phyloP scores from a whole-genome alignment of 2,113 vertebrate genomes.

The Nesogale talazaci region DNA sequence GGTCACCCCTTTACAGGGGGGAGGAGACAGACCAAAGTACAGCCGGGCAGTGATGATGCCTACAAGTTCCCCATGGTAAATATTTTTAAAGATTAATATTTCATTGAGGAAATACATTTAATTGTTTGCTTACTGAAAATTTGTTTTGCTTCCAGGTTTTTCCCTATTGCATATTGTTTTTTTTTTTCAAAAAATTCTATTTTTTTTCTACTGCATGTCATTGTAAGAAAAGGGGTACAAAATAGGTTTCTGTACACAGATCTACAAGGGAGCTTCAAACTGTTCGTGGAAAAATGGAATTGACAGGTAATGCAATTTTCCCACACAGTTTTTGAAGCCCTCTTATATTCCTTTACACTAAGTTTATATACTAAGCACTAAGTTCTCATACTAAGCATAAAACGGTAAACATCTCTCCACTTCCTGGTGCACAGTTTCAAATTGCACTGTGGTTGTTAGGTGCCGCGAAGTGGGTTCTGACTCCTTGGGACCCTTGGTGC shows the following conservation, averaged over 20 bases:
- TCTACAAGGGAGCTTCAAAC: neutral
- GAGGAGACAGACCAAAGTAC: too few species aligned
- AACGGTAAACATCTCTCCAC: neutral
- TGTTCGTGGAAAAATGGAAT: too few species aligned
- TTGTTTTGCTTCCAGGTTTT: slow-evolving; percentile 24
- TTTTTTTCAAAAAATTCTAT: too few species aligned
- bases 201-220: slow-evolving; percentile 8
- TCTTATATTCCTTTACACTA: neutral
- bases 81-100: neutral
- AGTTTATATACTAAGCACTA: neutral
- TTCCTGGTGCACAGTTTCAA: neutral
- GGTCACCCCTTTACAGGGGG: too few species aligned
- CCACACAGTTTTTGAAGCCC: too few species aligned
- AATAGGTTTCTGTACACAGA: neutral
- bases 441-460: neutral
- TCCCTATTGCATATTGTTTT: too few species aligned
- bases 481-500: too few species aligned
- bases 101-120: neutral
- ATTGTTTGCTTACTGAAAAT: neutral
- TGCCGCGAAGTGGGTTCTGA: too few species aligned
- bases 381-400: neutral
- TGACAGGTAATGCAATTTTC: too few species aligned
- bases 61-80: too few species aligned
- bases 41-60: too few species aligned
- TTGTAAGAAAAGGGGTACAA: slow-evolving; percentile 14